Percentiles rank a stretch among this genome's conserved stretches.
These are phyloP conservation scores for Xenotilapia longispinis DNA, from an alignment of 2,113 vertebrate species.

Conservation along the genomic window DNA sequence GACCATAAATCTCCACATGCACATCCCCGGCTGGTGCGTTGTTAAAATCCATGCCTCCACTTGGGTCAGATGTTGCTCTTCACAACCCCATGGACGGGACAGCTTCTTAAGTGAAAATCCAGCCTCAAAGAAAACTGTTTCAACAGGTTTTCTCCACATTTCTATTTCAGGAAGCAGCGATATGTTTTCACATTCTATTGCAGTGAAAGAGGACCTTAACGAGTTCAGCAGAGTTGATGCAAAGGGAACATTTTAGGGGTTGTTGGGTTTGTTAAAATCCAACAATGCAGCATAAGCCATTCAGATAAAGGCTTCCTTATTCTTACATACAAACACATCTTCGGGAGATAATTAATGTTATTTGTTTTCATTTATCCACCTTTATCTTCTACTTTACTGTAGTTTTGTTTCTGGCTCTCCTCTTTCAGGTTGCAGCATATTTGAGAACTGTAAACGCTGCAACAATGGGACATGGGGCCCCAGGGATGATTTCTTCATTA, in stretches of 20 bases:
- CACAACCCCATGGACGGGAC: background rate
- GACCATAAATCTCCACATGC: background rate
- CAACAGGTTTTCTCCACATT: background rate
- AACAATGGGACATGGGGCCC: conserved; percentile 93
- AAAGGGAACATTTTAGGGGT: background rate
- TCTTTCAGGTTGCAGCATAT: conserved; percentile 81
- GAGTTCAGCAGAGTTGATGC: conserved; percentile 36
- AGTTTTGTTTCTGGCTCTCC: background rate
- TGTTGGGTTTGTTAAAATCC: background rate
- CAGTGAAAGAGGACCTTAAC: conserved; percentile 20
- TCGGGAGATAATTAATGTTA: background rate
- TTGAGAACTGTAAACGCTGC: conserved; percentile 96
- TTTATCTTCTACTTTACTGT: background rate
- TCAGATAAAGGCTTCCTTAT: background rate
- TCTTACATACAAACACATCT: background rate
- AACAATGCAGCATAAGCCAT: background rate
- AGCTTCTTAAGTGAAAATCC: conserved; percentile 36
- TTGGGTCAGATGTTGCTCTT: background rate
- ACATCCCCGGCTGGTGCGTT: background rate
- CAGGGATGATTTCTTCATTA: conserved; percentile 90
- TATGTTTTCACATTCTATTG: background rate
- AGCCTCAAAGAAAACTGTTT: conserved; percentile 5
- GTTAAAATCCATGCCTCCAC: background rate
- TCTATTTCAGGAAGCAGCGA: conserved; percentile 29
- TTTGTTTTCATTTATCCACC: background rate